A percentile compares a stretch with the other conserved stretches of the same genome.
These are phyloP conservation scores for Botia kubotai DNA, from an alignment of 2,797 vertebrate genomes.

Conservation along the genomic window DNA sequence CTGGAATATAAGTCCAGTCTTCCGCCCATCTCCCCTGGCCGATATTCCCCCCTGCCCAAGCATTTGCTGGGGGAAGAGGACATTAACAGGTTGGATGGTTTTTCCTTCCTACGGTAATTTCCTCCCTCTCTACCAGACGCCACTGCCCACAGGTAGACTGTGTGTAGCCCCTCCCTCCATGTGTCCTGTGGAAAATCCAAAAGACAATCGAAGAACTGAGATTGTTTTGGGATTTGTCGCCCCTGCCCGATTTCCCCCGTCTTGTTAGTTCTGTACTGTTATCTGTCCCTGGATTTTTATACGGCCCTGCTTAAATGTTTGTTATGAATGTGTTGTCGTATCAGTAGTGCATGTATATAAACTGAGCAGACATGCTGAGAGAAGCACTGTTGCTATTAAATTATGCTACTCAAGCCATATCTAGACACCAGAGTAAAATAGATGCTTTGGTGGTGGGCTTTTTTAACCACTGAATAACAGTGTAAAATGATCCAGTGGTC, in stretches of 20 bases:
- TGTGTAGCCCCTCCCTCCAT: constrained; percentile 46
- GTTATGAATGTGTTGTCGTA: constrained; percentile 30
- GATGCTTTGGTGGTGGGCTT: no score
- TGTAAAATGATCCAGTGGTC: background rate
- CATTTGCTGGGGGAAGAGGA: constrained; percentile 96
- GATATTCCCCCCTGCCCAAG: constrained; percentile 94
- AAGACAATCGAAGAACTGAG: constrained; percentile 44
- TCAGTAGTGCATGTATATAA: background rate
- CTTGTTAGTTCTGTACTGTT: constrained; percentile 39
- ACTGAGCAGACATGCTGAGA: background rate
- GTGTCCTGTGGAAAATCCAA: constrained; percentile 56
- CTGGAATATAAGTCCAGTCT: constrained; percentile 93
- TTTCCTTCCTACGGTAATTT: constrained; percentile 84
- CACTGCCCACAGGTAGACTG: constrained; percentile 70
- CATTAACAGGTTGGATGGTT: constrained; percentile 95
- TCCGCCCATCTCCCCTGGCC: constrained; percentile 90
- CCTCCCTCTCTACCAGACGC: constrained; percentile 67
- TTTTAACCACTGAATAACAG: no score
- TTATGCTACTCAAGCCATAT: no score
- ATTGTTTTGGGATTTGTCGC: constrained; percentile 57
- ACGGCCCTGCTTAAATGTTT: constrained; percentile 23
- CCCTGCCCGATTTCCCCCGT: constrained; percentile 31
- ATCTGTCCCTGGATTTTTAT: constrained; percentile 20
- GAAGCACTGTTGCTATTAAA: background rate
- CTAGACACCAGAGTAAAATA: no score